Evolutionary conservation across 2,888 invertebrate species (phyloP).

Genomic region (Macrosiphum euphorbiae): DNA sequence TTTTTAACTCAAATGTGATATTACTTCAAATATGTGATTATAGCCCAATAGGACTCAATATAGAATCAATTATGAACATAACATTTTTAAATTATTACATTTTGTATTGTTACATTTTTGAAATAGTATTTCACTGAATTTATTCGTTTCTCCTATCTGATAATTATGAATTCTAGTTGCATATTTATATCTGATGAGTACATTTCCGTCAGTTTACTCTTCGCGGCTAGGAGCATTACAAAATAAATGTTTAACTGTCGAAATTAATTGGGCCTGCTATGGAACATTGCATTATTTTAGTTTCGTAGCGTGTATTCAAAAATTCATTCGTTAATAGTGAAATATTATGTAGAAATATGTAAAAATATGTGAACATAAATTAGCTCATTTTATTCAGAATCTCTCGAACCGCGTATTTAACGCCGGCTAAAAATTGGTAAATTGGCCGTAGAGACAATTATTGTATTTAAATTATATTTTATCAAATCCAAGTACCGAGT

Average conservation of each 20-base stretch:
- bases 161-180: neutral
- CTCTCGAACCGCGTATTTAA: neutral
- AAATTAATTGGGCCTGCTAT: neutral
- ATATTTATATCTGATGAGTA: neutral
- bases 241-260: neutral
- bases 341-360: constrained; percentile 12
- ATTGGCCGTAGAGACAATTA: neutral
- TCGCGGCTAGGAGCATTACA: neutral
- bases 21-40: neutral
- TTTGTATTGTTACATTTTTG: neutral
- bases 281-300: neutral
- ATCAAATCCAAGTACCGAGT: neutral
- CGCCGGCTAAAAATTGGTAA: neutral
- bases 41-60: neutral
- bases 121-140: neutral
- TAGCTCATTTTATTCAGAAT: neutral
- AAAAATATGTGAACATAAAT: neutral
- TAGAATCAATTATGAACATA: neutral
- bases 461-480: neutral
- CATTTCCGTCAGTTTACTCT: neutral
- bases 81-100: neutral
- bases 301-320: neutral
- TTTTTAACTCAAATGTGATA: neutral
- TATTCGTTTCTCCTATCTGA: neutral
- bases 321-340: neutral